Percentiles rank a stretch among this genome's conserved stretches.
Evolutionary conservation across 2,113 vertebrate species (phyloP).

Genomic region (Rhea americana): DNA sequence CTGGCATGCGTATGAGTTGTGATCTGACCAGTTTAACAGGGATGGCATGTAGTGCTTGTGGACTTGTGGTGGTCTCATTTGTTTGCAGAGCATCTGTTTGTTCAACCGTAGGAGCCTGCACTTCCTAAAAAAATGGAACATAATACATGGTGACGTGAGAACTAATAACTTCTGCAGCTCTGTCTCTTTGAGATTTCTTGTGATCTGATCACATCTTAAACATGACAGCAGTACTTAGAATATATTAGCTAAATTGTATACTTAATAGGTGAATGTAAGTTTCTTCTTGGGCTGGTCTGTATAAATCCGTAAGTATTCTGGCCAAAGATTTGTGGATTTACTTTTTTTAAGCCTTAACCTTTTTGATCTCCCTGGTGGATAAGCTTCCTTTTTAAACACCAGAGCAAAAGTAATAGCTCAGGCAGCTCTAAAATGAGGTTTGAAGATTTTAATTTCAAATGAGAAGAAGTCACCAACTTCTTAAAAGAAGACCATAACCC

Average conservation of each 20-base stretch:
- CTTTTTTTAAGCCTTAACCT: slow-evolving; percentile 17
- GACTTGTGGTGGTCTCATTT: not conserved
- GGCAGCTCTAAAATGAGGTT: not conserved
- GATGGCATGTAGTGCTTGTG: not conserved
- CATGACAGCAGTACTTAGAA: not conserved
- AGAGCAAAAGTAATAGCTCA: not conserved
- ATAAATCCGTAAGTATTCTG: not conserved
- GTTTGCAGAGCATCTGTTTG: not conserved
- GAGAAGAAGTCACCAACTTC: not conserved
- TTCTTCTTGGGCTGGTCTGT: not conserved
- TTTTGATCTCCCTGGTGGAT: not conserved
- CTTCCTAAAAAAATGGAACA: not conserved
- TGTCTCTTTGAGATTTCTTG: not conserved
- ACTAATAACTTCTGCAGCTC: not conserved
- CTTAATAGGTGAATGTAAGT: not conserved
- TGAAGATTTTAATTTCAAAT: not conserved
- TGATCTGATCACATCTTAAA: not conserved
- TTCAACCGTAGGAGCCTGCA: not conserved
- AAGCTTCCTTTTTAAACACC: not conserved
- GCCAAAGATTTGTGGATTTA: slow-evolving; percentile 51
- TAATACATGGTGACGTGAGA: not conserved
- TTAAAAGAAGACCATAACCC: not conserved
- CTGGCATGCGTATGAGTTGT: not conserved
- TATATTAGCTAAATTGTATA: not conserved
- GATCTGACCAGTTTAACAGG: not conserved